Conservation (phyloP, 2,888 invertebrate species). For the Sphinx pinastri region DNA sequence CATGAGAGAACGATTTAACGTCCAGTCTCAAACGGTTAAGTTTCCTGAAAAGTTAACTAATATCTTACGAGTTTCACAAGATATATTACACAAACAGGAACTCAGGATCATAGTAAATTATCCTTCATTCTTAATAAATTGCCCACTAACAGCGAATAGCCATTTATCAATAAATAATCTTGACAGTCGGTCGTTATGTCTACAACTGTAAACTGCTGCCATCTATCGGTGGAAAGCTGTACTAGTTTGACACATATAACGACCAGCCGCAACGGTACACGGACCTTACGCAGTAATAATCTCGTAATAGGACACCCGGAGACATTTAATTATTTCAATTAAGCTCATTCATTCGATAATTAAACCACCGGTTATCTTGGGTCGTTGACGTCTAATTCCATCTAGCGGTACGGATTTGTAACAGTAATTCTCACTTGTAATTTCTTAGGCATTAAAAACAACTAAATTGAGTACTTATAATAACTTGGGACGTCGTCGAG, state of each 20-base stretch:
- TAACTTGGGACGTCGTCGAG: background rate
- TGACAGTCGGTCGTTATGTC: slow-evolving; percentile 22
- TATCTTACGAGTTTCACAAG: background rate
- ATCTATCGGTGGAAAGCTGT: slow-evolving; percentile 58
- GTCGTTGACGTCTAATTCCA: slow-evolving; percentile 48
- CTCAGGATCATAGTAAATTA: slow-evolving; percentile 16
- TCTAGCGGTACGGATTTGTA: slow-evolving; percentile 48
- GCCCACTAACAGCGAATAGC: slow-evolving; percentile 6
- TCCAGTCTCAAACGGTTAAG: background rate
- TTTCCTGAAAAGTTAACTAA: slow-evolving; percentile 15
- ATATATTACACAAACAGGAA: slow-evolving; percentile 12
- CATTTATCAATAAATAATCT: slow-evolving; percentile 21
- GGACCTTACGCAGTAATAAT: slow-evolving; percentile 50
- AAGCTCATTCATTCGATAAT: slow-evolving; percentile 44
- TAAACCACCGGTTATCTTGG: slow-evolving; percentile 33
- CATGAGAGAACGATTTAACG: too few species aligned
- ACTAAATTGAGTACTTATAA: slow-evolving; percentile 26
- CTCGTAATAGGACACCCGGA: slow-evolving; percentile 45
- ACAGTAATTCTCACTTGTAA: slow-evolving; percentile 35
- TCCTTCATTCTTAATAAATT: slow-evolving; percentile 17
- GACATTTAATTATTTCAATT: slow-evolving; percentile 51
- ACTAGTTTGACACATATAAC: slow-evolving; percentile 54
- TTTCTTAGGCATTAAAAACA: slow-evolving; percentile 23
- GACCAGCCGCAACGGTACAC: slow-evolving; percentile 56
- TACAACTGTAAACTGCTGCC: slow-evolving; percentile 43